Evolutionary conservation across 2,113 vertebrate genomes (phyloP).

Genomic region (Anguilla japonica): DNA sequence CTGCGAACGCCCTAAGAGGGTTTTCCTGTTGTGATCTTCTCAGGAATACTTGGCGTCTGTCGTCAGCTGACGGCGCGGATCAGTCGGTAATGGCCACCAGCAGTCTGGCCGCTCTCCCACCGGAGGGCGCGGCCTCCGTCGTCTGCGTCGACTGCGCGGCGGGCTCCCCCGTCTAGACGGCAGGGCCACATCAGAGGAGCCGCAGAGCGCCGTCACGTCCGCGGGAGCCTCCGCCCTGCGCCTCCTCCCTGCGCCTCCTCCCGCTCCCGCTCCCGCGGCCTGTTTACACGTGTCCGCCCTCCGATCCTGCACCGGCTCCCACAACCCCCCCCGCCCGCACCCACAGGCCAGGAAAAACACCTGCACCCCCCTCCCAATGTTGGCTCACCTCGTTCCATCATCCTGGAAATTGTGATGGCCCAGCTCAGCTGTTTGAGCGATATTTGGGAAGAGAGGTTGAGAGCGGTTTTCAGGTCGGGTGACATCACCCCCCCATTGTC

Average conservation of each 20-base stretch:
- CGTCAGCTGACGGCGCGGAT: background rate
- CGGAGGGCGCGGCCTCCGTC: background rate
- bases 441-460: conserved; percentile 38
- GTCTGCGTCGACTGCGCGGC: background rate
- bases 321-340: conserved; percentile 5
- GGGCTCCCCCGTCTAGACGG: conserved; percentile 42
- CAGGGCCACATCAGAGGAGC: conserved; percentile 48
- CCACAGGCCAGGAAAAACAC: conserved; percentile 25
- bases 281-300: no score
- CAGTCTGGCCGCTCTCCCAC: background rate
- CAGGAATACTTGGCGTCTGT: conserved; percentile 5
- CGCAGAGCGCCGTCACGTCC: conserved; percentile 41
- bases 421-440: conserved; percentile 47
- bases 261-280: conserved; percentile 15
- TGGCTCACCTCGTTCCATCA: conserved; percentile 8
- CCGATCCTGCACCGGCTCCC: conserved; percentile 18
- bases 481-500: conserved; percentile 60
- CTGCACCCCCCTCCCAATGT: conserved; percentile 33
- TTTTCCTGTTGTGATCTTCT: background rate
- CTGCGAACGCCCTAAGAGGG: background rate
- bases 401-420: conserved; percentile 46
- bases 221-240: conserved; percentile 30
- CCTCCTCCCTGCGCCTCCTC: conserved; percentile 4
- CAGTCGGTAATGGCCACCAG: background rate
- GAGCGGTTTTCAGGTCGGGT: conserved; percentile 41